Base-by-base conservation (phyloP, 2,888 invertebrate species). In the Mimumesa dahlbomi region DNA sequence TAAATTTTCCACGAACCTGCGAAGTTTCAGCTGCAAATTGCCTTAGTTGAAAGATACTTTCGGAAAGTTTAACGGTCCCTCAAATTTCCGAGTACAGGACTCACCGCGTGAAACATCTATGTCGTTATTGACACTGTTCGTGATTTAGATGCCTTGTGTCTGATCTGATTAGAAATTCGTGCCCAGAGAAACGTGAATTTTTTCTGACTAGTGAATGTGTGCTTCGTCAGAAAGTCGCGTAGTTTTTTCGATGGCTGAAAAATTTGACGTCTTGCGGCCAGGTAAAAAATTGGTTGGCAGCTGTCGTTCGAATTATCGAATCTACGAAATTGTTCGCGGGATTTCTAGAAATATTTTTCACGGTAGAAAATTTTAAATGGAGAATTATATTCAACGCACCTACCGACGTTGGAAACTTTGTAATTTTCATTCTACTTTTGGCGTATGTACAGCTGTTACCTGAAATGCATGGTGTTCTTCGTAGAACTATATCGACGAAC, bases 151-250 rank as follows among this genome's bases (percentile, higher is more conserved):
- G 25, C 46, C 58, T 61, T 64, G 57, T 43, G 58, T 40, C 69
- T 58, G 69, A 71, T 54, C 69, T 21, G 36, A 57, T 53, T 43
- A 31, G 16, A 56, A 59, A 69, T 49, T 7, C 31, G 59, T 31
- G 64, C 62, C 45, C 36, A 56, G 46, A 64, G 58, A 64, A 40
- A 64, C 7, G 56, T 49, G 31, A 49, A 42, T 45, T 54, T 19
- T 49, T 63, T 50, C 58, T 38, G 54, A 59, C 14, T 7, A n/a
- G n/a, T n/a, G 64, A 59, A 18, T 50, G 45, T 64, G 71, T 72
- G 71, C 71, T 45, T 59, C 69, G 68, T 69, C 50, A 14, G 45
- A 46, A 72, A 61, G 53, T 21, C 11, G 36, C 43, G 29, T 19
- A 14, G 4, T n/a, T n/a, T n/a, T n/a, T n/a, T 65, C 48, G 45